Conservation (phyloP, 2,113 vertebrate genomes). For the Meriones unguiculatus region DNA sequence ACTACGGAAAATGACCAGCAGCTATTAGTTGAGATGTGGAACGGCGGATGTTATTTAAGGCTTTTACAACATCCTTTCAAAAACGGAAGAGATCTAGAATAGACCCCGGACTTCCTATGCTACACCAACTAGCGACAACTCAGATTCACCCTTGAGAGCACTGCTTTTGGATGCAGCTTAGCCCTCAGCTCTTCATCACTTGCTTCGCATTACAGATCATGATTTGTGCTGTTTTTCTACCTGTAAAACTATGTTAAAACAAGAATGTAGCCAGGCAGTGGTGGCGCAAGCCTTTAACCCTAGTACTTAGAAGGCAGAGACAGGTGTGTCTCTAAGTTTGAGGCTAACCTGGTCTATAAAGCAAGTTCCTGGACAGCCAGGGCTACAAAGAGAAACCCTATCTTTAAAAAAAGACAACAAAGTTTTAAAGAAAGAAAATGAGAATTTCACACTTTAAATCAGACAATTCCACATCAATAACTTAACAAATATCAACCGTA, state of each 20-base stretch:
- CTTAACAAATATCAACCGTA: constrained; percentile 46
- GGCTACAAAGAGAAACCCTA: not conserved
- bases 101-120: not conserved
- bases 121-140: not conserved
- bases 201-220: constrained; percentile 6
- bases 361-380: not conserved
- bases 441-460: constrained; percentile 47
- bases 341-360: not conserved
- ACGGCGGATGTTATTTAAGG: not conserved
- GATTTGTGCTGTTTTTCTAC: constrained; percentile 34
- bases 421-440: not conserved
- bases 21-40: not conserved
- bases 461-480: constrained; percentile 40
- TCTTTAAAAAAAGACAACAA: not conserved
- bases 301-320: not conserved
- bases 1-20: not conserved
- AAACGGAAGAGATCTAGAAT: constrained; percentile 20
- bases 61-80: constrained; percentile 20
- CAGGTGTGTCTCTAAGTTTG: not conserved
- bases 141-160: not conserved
- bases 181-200: constrained; percentile 1
- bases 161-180: constrained; percentile 37
- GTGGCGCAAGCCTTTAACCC: not conserved
- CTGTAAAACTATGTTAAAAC: constrained; percentile 50
- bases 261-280: not conserved